These are phyloP conservation scores for Orcinus orca DNA, from an alignment of 2,113 vertebrate species.

Conservation along the genomic window DNA sequence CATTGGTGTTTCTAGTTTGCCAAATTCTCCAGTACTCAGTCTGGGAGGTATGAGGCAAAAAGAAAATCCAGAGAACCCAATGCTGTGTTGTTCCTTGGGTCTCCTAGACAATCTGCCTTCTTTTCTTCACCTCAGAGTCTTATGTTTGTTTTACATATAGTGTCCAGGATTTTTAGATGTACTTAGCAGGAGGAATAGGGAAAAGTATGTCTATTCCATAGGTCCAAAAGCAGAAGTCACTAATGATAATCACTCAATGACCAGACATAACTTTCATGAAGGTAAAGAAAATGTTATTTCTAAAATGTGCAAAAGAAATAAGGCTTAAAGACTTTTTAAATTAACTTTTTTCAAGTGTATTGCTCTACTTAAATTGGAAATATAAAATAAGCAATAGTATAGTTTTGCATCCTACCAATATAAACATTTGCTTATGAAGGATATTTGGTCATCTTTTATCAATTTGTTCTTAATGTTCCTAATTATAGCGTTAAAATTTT, in stretches of 20 bases:
- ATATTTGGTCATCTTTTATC: background rate
- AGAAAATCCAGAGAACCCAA: background rate
- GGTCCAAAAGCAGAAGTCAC: background rate
- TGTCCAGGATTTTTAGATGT: background rate
- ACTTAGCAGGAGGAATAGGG: background rate
- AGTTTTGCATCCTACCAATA: background rate
- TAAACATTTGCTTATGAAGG: background rate
- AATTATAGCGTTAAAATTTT: background rate
- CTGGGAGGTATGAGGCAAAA: background rate
- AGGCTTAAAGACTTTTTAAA: background rate
- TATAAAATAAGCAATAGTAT: background rate
- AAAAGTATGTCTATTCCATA: background rate
- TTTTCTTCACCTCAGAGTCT: background rate
- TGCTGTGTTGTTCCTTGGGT: background rate
- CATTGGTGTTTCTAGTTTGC: background rate
- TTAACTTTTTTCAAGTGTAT: background rate
- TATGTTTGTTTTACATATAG: background rate
- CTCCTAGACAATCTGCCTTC: background rate
- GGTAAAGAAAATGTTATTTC: background rate
- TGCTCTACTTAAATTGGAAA: background rate
- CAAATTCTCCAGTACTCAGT: background rate
- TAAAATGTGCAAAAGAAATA: background rate
- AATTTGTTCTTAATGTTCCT: background rate
- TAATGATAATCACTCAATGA: background rate
- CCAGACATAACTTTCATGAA: background rate